phyloP scores from a whole-genome alignment of 2,888 invertebrate species.

The Dicyrtomina minuta region DNA sequence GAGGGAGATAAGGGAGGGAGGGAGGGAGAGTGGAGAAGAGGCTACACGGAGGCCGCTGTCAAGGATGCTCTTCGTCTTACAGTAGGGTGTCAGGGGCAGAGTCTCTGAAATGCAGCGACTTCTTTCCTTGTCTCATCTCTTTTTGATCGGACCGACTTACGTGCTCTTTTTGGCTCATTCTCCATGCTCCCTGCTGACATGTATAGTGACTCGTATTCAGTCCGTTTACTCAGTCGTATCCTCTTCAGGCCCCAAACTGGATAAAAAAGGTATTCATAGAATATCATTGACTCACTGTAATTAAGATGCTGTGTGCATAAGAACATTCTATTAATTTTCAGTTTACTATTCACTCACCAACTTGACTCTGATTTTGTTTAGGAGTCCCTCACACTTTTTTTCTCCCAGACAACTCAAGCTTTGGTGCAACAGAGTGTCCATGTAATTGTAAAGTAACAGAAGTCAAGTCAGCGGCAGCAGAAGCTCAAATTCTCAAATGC shows the following conservation, averaged over 20 bases:
- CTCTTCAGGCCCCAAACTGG: not conserved
- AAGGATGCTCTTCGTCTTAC: too few relatives aligned
- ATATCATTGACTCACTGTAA: constrained; percentile 25
- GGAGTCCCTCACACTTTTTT: not conserved
- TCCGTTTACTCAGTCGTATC: constrained; percentile 20
- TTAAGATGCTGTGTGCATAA: constrained; percentile 21
- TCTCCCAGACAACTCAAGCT: too few relatives aligned
- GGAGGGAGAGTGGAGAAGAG: too few relatives aligned
- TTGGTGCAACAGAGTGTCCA: too few relatives aligned
- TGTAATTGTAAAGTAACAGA: too few relatives aligned
- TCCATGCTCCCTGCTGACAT: constrained; percentile 12
- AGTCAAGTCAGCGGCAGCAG: too few relatives aligned
- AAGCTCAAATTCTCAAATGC: too few relatives aligned
- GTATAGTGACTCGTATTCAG: not conserved
- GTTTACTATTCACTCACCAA: constrained; percentile 3
- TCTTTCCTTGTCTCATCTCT: constrained; percentile 19
- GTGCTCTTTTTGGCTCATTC: not conserved
- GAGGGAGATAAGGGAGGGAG: not conserved
- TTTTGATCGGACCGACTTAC: constrained; percentile 27
- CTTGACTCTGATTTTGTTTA: not conserved
- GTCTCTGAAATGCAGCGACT: not conserved
- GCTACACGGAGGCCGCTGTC: too few relatives aligned
- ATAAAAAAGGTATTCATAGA: constrained; percentile 12
- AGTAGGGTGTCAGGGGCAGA: constrained; percentile 24
- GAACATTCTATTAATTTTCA: constrained; percentile 11